Evolutionary conservation across 2,888 invertebrate genomes (phyloP), one percentile per base, ranked within the genome.

Genomic region (Drosophila mercatorum): DNA sequence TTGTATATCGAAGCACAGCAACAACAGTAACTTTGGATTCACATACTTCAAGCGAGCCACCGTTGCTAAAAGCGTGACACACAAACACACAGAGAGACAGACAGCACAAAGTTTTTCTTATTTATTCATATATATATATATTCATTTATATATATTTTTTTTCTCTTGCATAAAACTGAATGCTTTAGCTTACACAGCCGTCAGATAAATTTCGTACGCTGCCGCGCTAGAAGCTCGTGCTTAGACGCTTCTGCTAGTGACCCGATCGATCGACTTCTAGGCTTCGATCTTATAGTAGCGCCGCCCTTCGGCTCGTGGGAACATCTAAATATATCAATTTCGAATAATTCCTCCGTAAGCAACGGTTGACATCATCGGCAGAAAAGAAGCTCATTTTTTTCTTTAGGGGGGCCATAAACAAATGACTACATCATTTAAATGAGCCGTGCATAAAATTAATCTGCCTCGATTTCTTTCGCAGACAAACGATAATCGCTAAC

Each of bases 191-290:
- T 77, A 80, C 80, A 79, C 53, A 65, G 64, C 68, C 63, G 81
- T 80, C 88, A 83, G 83, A 88, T 88, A 81, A 78, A 81, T 57
- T 78, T 75, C 59, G 75, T 52, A 36, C 81, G 75, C 71, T 49
- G 81, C 38, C 57, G 86, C 52, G 83, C 51, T 62, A 60, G 56
- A 67, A 52, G 72, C 43, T 55, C 55, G 53, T 55, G 61, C 49
- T 70, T 26, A 34, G 47, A 22, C 44, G 51, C 56, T 12, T 40
- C 12, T 3, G 5, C 40, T 49, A 40, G 49, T 3, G 14, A 8
- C 40, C 38, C 58, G 31, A 34, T 28, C 34, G 43, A 44, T 31
- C 49, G 4, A 36, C 22, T 12, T 53, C 12, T 38, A 26, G 38
- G 38, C 38, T 22, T 12, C 26, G 46, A 26, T 40, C 4, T n/a